Percentiles rank a stretch among this genome's conserved stretches.
These are phyloP conservation scores for Pluvianellus socialis DNA, from an alignment of 2,113 vertebrate genomes.

Conservation along the genomic window DNA sequence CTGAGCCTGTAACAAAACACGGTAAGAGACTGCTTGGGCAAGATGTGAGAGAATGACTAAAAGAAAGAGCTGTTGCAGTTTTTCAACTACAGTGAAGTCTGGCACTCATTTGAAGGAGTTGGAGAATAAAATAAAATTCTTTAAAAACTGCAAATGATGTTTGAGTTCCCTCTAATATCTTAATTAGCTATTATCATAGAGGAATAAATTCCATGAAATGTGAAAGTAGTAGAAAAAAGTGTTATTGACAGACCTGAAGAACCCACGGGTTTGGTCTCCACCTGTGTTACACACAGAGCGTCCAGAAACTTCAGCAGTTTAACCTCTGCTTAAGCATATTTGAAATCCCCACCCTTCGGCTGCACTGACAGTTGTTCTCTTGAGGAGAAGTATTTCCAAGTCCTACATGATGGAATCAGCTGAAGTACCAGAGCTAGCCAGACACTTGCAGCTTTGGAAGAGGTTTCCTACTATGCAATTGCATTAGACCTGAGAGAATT, in stretches of 20 bases:
- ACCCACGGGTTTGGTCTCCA: neutral
- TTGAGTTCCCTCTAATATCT: neutral
- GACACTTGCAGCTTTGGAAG: slow-evolving; percentile 16
- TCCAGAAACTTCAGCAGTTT: neutral
- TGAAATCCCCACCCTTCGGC: neutral
- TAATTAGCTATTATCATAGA: neutral
- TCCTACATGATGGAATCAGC: slow-evolving; percentile 10
- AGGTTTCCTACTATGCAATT: slow-evolving; percentile 10
- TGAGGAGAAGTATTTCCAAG: slow-evolving; percentile 7
- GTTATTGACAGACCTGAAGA: fast-evolving
- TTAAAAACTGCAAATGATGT: neutral
- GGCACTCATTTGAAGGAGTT: neutral
- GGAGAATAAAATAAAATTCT: neutral
- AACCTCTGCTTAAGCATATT: neutral
- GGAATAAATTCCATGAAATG: neutral
- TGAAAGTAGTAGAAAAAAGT: neutral
- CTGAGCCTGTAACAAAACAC: neutral
- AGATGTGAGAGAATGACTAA: neutral
- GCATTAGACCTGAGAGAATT: slow-evolving; percentile 26
- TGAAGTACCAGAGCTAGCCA: slow-evolving; percentile 34
- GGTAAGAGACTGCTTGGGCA: neutral
- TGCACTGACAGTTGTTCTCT: neutral
- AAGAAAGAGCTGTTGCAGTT: neutral
- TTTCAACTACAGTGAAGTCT: neutral
- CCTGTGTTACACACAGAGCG: neutral